Conservation (phyloP, 2,888 invertebrate genomes). For the Chalcis sispes region DNA sequence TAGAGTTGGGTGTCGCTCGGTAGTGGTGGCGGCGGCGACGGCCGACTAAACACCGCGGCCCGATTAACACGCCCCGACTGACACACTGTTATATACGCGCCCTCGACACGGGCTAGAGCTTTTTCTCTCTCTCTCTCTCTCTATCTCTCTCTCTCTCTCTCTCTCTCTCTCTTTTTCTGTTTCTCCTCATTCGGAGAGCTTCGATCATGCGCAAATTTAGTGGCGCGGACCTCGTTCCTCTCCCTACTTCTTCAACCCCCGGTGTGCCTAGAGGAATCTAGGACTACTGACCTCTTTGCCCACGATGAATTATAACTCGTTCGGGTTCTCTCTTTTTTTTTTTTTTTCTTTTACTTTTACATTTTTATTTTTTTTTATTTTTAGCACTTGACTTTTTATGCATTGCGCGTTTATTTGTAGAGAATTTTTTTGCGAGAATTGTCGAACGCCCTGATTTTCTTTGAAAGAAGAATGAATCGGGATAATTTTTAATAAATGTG, state of each 20-base stretch:
- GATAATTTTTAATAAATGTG: too few species aligned
- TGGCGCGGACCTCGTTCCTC: too few species aligned
- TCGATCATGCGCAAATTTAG: conserved; percentile 55
- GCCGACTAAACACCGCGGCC: conserved; percentile 50
- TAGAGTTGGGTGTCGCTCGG: conserved; percentile 59
- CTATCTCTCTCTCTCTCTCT: too few species aligned
- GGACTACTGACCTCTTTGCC: conserved; percentile 55
- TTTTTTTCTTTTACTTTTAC: too few species aligned
- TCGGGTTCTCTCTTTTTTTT: too few species aligned
- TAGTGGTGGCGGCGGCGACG: conserved; percentile 27
- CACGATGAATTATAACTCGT: conserved; percentile 30
- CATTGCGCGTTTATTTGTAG: too few species aligned
- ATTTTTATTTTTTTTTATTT: too few species aligned
- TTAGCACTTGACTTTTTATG: too few species aligned
- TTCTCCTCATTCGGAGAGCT: conserved; percentile 15
- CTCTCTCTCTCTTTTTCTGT: neutral
- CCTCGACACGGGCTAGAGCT: conserved; percentile 36
- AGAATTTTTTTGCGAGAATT: too few species aligned
- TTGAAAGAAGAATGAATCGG: too few species aligned
- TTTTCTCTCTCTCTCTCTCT: too few species aligned
- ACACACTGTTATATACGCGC: conserved; percentile 43
- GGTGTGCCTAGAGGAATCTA: conserved; percentile 50
- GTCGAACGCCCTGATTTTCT: too few species aligned
- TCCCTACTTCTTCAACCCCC: conserved; percentile 3
- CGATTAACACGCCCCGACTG: conserved; percentile 62